Evolutionary conservation across 2,113 vertebrate species (phyloP).

Genomic region (Rallus limicola): DNA sequence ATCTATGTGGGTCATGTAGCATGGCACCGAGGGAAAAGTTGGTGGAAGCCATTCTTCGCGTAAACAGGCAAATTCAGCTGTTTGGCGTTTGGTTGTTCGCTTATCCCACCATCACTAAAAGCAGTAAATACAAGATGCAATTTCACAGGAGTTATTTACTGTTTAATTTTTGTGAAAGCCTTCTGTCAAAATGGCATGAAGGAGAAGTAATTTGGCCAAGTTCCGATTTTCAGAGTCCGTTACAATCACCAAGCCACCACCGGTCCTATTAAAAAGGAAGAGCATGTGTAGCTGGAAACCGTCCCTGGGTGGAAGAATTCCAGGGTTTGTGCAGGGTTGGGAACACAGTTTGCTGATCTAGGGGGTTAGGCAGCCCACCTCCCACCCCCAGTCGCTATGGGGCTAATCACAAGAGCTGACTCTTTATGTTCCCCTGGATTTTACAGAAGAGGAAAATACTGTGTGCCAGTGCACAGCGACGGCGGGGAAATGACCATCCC

Average conservation of each 20-base stretch:
- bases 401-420: not conserved
- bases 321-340: constrained; percentile 5
- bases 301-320: constrained; percentile 37
- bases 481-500: not conserved
- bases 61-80: not conserved
- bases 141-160: constrained; percentile 46
- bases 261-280: constrained; percentile 61
- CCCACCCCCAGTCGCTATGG: not conserved
- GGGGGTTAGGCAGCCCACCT: not conserved
- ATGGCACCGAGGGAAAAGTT: not conserved
- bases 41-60: not conserved
- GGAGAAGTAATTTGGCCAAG: constrained; percentile 11
- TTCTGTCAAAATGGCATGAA: constrained; percentile 51
- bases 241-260: constrained; percentile 37
- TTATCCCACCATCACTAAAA: not conserved
- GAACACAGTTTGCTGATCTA: not conserved
- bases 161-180: constrained; percentile 54
- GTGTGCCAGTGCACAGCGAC: not conserved
- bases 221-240: constrained; percentile 8
- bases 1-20: rapidly evolving
- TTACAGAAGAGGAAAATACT: not conserved
- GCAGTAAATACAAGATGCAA: constrained; percentile 25
- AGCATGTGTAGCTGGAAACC: constrained; percentile 31
- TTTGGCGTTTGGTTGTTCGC: not conserved
- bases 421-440: not conserved